Percentiles rank a stretch among this genome's conserved stretches.
These are phyloP conservation scores for Distichodus sexfasciatus DNA, from an alignment of 2,797 vertebrate genomes.

Conservation along the genomic window DNA sequence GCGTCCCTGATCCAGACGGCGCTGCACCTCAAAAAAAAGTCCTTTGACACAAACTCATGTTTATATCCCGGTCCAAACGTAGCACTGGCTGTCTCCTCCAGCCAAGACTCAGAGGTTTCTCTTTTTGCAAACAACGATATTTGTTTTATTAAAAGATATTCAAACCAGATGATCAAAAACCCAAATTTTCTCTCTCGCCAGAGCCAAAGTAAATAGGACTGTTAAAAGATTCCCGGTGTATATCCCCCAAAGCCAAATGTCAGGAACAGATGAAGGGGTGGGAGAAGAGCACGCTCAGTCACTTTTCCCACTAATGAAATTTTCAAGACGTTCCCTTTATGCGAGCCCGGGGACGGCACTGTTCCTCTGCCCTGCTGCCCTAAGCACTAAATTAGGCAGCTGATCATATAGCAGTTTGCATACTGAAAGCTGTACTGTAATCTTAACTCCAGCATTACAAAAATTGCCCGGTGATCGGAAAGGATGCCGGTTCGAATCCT, in stretches of 20 bases:
- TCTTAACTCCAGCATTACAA: too few relatives aligned
- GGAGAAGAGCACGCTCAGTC: constrained; percentile 44
- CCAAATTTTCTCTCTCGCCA: constrained; percentile 53
- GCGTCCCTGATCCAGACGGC: constrained; percentile 7
- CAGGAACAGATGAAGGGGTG: constrained; percentile 43
- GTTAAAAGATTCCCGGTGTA: constrained; percentile 57
- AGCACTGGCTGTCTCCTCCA: constrained; percentile 44
- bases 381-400: constrained; percentile 4
- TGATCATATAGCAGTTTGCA: neutral
- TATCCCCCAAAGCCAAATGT: constrained; percentile 53
- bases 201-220: constrained; percentile 61
- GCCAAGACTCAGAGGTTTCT: constrained; percentile 65
- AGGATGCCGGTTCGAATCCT: too few relatives aligned
- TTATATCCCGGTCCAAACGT: constrained; percentile 59
- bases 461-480: too few relatives aligned
- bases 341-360: constrained; percentile 30
- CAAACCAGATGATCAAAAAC: constrained; percentile 69
- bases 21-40: constrained; percentile 14
- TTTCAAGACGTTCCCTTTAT: constrained; percentile 50
- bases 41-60: constrained; percentile 53
- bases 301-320: constrained; percentile 55
- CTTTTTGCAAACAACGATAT: constrained; percentile 76
- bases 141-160: constrained; percentile 82
- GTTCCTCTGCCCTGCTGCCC: constrained; percentile 16
- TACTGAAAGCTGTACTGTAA: neutral